Conservation (phyloP, 2,888 invertebrate genomes). For the Auanema sp. region DNA sequence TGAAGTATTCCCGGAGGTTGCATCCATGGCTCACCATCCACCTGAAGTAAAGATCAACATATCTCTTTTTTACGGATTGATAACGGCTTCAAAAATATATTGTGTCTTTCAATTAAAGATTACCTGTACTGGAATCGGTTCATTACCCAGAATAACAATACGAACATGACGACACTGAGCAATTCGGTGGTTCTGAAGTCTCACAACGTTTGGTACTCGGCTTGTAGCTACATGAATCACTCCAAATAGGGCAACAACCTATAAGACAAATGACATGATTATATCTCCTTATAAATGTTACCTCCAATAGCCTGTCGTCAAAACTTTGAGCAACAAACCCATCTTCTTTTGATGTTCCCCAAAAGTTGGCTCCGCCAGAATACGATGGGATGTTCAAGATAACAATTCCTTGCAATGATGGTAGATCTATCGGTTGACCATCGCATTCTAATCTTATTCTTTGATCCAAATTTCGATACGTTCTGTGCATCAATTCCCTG, state of each 20-base stretch:
- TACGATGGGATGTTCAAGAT: slow-evolving; percentile 95
- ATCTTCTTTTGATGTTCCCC: slow-evolving; percentile 73
- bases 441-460: slow-evolving; percentile 86
- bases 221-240: slow-evolving; percentile 97
- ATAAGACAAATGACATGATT: slow-evolving; percentile 3
- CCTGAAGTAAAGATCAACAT: slow-evolving; percentile 70
- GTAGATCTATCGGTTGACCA: slow-evolving; percentile 89
- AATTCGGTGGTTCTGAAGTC: slow-evolving; percentile 82
- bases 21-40: slow-evolving; percentile 96
- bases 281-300: not conserved
- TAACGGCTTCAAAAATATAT: not conserved
- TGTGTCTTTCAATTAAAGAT: not conserved
- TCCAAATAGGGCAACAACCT: slow-evolving; percentile 92
- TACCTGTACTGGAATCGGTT: slow-evolving; percentile 89
- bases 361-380: slow-evolving; percentile 97
- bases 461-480: slow-evolving; percentile 92
- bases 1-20: slow-evolving; percentile 94
- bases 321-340: slow-evolving; percentile 88
- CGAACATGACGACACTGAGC: slow-evolving; percentile 83
- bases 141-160: slow-evolving; percentile 86
- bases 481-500: slow-evolving; percentile 74
- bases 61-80: not conserved
- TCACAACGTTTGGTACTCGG: slow-evolving; percentile 75
- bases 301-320: slow-evolving; percentile 89
- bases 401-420: slow-evolving; percentile 89